These are phyloP conservation scores for Chromoteleia sp. DNA, from an alignment of 2,888 invertebrate species.

Conservation along the genomic window DNA sequence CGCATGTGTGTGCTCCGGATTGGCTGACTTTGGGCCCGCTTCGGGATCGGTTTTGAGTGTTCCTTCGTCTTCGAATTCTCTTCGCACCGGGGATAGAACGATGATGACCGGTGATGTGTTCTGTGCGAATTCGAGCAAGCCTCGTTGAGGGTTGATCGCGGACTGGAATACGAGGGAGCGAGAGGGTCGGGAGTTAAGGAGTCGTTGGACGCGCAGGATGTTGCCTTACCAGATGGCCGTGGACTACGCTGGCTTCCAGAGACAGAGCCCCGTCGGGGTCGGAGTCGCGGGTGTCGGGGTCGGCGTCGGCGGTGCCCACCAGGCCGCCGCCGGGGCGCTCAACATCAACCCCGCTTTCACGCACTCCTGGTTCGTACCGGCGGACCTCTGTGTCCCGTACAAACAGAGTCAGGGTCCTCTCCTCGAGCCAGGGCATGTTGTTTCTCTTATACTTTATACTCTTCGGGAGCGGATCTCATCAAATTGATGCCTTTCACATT, in stretches of 20 bases:
- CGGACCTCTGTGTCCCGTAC: slow-evolving; percentile 96
- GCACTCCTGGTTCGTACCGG: slow-evolving; percentile 98
- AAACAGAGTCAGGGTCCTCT: slow-evolving; percentile 92
- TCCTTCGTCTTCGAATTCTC: too few relatives aligned
- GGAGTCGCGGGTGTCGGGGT: slow-evolving; percentile 80
- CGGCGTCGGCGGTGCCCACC: slow-evolving; percentile 87
- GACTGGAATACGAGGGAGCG: slow-evolving; percentile 34
- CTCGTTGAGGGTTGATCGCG: slow-evolving; percentile 39
- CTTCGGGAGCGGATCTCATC: slow-evolving; percentile 56
- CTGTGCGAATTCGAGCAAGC: slow-evolving; percentile 30
- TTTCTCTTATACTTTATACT: slow-evolving; percentile 86
- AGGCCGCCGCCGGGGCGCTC: slow-evolving; percentile 91
- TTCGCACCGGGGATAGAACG: background rate
- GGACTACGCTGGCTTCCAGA: slow-evolving; percentile 87
- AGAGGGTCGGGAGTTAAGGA: slow-evolving; percentile 10
- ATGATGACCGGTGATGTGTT: slow-evolving; percentile 54
- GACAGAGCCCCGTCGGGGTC: slow-evolving; percentile 84
- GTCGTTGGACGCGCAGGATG: slow-evolving; percentile 85
- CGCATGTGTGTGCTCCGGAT: slow-evolving; percentile 2
- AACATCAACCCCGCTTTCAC: slow-evolving; percentile 93
- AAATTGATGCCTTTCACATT: slow-evolving; percentile 1
- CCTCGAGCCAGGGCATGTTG: slow-evolving; percentile 96
- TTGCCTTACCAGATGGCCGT: slow-evolving; percentile 96
- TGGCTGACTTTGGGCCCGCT: slow-evolving; percentile 1
- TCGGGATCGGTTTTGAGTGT: too few relatives aligned